Percentiles rank a stretch among this genome's conserved stretches.
Conservation (phyloP, 1,140 invertebrate species). For the Diorhabda sublineata region DNA sequence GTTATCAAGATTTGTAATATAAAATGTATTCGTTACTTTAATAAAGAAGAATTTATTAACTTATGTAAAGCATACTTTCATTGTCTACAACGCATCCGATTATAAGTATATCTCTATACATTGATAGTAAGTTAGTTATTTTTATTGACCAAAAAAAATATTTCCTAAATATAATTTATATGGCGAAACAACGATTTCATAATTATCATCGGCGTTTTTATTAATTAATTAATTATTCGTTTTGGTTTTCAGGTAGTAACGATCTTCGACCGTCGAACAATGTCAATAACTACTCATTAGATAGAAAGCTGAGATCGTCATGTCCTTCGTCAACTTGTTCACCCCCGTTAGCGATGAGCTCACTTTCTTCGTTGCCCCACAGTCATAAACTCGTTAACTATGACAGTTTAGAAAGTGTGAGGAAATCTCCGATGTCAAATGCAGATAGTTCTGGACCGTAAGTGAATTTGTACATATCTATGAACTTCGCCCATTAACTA, state of each 20-base stretch:
- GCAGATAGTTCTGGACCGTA: slow-evolving; percentile 40
- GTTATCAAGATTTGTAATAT: too few species aligned
- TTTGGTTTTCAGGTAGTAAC: slow-evolving; percentile 52
- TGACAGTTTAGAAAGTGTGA: slow-evolving; percentile 49
- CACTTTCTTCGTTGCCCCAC: slow-evolving; percentile 52
- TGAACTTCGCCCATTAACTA: too few species aligned
- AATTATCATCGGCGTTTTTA: too few species aligned
- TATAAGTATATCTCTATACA: too few species aligned
- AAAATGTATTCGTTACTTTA: too few species aligned
- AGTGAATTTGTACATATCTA: slow-evolving; percentile 13
- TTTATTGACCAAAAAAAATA: too few species aligned
- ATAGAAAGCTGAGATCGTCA: slow-evolving; percentile 51
- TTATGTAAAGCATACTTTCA: too few species aligned
- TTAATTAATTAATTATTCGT: background rate
- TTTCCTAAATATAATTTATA: too few species aligned
- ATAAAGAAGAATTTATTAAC: too few species aligned
- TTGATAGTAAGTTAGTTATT: too few species aligned
- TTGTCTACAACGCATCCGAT: too few species aligned
- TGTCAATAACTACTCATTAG: slow-evolving; percentile 49
- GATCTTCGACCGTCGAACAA: slow-evolving; percentile 48
- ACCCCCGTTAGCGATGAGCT: slow-evolving; percentile 53
- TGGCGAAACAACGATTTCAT: too few species aligned
- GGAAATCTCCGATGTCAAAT: slow-evolving; percentile 45
- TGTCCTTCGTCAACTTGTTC: slow-evolving; percentile 50
- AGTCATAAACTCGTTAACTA: slow-evolving; percentile 49